A percentile compares a stretch with the other conserved stretches of the same genome.
Evolutionary conservation across 2,113 vertebrate genomes (phyloP).

Genomic region (Butorides virescens): DNA sequence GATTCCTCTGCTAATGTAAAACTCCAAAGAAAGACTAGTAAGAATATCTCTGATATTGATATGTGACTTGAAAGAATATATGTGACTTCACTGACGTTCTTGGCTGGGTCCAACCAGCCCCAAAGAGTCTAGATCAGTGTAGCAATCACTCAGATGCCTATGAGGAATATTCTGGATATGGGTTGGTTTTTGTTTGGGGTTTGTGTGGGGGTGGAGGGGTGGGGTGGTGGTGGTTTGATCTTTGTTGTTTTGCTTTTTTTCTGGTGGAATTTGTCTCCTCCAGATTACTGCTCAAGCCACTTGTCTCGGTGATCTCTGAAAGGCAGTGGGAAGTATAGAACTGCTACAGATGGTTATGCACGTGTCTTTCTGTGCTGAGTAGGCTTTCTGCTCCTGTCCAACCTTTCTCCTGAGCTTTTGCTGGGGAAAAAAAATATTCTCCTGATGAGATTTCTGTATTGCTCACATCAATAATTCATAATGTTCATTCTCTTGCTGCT

Average conservation of each 20-base stretch:
- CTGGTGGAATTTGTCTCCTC: background rate
- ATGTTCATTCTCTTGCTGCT: background rate
- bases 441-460: background rate
- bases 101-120: background rate
- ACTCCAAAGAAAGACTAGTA: background rate
- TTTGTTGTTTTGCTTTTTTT: background rate
- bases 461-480: conserved; percentile 14
- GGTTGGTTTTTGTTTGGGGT: background rate
- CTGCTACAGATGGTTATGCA: background rate
- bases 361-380: background rate
- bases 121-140: background rate
- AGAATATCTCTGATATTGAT: background rate
- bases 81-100: background rate
- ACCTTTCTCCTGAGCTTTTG: background rate
- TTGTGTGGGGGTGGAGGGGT: too few species aligned
- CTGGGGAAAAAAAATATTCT: background rate
- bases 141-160: background rate
- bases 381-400: background rate
- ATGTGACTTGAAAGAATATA: background rate
- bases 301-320: background rate
- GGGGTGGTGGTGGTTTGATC: background rate
- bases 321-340: background rate
- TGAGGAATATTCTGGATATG: background rate
- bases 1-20: background rate
- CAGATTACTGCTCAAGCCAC: background rate